Evolutionary conservation across 92 coral and sea anemone genomes (phyloP), one percentile per base, ranked within the genome.

Genomic region (Galaxea fascicularis): DNA sequence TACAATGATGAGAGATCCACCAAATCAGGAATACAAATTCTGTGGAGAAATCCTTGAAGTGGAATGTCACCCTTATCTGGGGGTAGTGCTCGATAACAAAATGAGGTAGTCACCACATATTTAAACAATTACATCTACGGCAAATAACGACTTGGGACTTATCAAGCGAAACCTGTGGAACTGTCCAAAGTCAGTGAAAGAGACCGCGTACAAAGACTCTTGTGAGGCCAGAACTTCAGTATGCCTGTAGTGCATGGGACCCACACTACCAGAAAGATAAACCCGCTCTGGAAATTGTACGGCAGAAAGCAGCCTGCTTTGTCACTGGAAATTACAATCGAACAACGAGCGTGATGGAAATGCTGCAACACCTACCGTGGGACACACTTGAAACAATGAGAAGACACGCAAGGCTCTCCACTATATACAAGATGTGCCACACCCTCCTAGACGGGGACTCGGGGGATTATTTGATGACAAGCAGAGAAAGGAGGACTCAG

Each of bases 1-100:
- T 78, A 65, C 89, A 27, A 65, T 85, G 17, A 52, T 21, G 85
- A 86, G 52, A 78, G 58, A 44, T n/a, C 89, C 85, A 70, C 89
- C 89, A 29, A 79, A 79, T 28, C 72, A 27, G 71, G 27, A 86
- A 26, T 52, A 68, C 21, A 49, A 56, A 41, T 86, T 86, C 70
- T 86, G 86, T 39, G 80, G 91, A 25, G 53, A 72, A 67, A 26
- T 73, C 13, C 51, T 76, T 5, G 82, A 87, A 65, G 92, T 82
- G 26, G 79, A 76, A 68, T 83, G 85, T 0, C 75, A 82, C 57
- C 57, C 85, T n/a, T n/a, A n/a, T n/a, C n/a, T n/a, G n/a, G n/a
- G n/a, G n/a, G n/a, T n/a, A n/a, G n/a, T n/a, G n/a, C 45, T 76
- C 0, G 53, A 76, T 13, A 54, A 76, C n/a, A 76, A 84, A 75